phyloP scores from a whole-genome alignment of 2,888 invertebrate species.

The Epinotia ramella region DNA sequence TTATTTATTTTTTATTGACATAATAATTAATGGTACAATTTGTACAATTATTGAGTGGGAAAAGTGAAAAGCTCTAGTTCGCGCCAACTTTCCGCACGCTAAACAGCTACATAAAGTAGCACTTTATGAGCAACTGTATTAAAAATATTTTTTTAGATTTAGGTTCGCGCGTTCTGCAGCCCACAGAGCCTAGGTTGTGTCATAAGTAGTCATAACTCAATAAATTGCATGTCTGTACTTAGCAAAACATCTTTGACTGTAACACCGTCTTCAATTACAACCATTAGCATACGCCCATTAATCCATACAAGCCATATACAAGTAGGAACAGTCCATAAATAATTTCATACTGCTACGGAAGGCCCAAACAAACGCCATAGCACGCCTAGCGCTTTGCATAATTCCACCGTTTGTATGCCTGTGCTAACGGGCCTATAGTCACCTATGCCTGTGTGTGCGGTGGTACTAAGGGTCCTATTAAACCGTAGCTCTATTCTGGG shows the following conservation, averaged over 20 bases:
- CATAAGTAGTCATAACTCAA: no score
- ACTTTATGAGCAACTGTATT: no score
- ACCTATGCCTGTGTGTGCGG: constrained; percentile 10
- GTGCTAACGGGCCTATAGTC: constrained; percentile 29
- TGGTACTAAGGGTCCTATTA: constrained; percentile 18
- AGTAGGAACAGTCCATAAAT: constrained; percentile 26
- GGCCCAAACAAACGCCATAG: constrained; percentile 37
- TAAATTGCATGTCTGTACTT: no score
- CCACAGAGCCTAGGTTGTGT: no score
- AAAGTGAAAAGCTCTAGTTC: no score
- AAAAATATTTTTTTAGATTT: no score
- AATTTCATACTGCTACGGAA: constrained; percentile 36
- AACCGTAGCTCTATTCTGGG: not conserved
- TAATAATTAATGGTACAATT: no score
- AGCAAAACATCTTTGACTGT: not conserved
- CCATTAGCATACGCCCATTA: constrained; percentile 13
- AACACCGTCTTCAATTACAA: not conserved
- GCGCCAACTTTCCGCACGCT: no score
- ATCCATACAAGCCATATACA: constrained; percentile 8
- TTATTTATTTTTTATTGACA: no score
- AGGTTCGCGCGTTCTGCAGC: no score
- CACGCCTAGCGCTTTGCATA: constrained; percentile 40
- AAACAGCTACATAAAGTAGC: no score
- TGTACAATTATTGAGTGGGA: no score
- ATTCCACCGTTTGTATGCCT: constrained; percentile 43